Evolutionary conservation across 1,140 invertebrate genomes (phyloP), one percentile per base, ranked within the genome.

Genomic region (Octopus bimaculoides): DNA sequence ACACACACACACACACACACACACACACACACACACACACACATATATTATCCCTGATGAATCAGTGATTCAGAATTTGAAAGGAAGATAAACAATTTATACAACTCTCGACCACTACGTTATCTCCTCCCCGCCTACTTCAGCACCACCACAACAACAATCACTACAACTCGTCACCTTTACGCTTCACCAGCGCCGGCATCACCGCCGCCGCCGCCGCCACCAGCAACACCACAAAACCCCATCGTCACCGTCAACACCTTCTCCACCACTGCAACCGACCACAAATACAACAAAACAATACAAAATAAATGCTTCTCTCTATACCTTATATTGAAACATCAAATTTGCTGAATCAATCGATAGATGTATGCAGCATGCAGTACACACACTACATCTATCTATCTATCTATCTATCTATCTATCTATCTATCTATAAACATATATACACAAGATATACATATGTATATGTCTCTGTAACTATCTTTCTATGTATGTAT

Each of bases 371-470:
- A 61, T 61, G 9, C 56, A 12, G 17, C 17, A 61, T 4, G 17
- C 56, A 61, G 1, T 12, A 61, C 9, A 61, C 9, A 61, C 9
- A 6, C 17, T 3, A 71, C 14, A 10, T 71, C 66, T 71, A 71
- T 71, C 66, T 71, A 71, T 71, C 66, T 71, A 71, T 71, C 66
- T 71, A 71, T 71, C 66, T 69, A 69, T 69, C 66, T 69, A 69
- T 69, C 66, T 69, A 69, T 69, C 66, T 69, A 69, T 69, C 66
- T 10, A 69, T 69, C 14, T 69, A 69, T 69, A 8, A n/a, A 5
- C 26, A 14, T 69, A 14, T 14, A 14, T 41, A 41, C 26, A 41
- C 26, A 41, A 41, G 26, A 41, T 41, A 41, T 41, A 41, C 2
- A 2, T 41, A n/a, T n/a, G n/a, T n/a, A n/a, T n/a, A n/a, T n/a